Conservation (phyloP, 2,113 vertebrate species). For the Uropsilus gracilis region DNA sequence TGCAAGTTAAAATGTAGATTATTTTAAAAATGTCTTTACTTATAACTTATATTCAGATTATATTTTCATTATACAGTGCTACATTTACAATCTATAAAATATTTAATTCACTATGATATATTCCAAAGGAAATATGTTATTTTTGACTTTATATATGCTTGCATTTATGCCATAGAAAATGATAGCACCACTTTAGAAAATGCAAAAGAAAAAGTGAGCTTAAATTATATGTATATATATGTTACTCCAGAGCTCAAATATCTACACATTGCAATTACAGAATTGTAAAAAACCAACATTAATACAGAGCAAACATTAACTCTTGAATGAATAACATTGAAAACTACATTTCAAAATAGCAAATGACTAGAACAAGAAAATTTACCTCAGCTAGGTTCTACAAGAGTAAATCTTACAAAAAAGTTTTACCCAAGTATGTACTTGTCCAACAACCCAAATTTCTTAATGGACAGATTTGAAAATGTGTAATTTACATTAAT, state of each 20-base stretch:
- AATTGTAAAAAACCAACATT: neutral
- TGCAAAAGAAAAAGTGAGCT: neutral
- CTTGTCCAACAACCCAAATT: conserved; percentile 36
- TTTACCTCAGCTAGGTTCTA: conserved; percentile 25
- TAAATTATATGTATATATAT: neutral
- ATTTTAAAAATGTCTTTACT: neutral
- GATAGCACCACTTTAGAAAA: neutral
- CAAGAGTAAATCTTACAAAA: conserved; percentile 55
- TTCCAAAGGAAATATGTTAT: neutral
- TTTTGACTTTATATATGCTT: neutral
- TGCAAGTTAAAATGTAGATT: neutral
- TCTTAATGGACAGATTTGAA: conserved; percentile 47
- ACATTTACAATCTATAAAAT: neutral
- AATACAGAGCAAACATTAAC: neutral
- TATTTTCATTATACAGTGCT: neutral
- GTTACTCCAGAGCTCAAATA: neutral
- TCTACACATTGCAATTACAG: too few relatives aligned
- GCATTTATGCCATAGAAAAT: neutral
- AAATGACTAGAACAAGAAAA: neutral
- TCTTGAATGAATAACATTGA: neutral
- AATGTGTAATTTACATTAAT: conserved; percentile 37
- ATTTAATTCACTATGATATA: neutral
- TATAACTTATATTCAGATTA: neutral
- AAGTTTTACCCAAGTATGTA: neutral
- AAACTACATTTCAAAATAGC: neutral